Evolutionary conservation across 2,797 vertebrate species (phyloP).

Genomic region (Phrynocephalus guinanensis): DNA sequence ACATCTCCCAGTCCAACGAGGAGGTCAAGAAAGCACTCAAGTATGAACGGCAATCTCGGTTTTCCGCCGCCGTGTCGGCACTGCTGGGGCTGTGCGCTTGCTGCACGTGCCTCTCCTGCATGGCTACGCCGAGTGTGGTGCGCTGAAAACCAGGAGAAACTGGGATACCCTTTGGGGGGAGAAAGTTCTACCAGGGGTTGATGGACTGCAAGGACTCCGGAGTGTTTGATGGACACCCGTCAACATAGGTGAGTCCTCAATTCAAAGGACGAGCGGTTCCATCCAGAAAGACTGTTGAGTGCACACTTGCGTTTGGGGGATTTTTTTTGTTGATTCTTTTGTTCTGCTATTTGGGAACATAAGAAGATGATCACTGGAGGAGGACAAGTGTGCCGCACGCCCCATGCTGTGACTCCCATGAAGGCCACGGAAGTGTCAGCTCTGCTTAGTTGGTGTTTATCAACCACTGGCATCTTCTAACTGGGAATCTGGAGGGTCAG

Average conservation of each 20-base stretch:
- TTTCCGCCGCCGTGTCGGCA: conserved; percentile 40
- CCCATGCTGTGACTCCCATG: neutral
- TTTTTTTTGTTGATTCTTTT: neutral
- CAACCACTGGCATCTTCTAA: neutral
- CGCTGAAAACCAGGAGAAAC: conserved; percentile 34
- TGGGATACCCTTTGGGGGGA: rapidly evolving
- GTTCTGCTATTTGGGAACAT: neutral
- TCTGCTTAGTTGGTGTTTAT: neutral
- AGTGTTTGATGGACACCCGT: neutral
- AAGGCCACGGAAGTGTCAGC: neutral
- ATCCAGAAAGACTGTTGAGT: neutral
- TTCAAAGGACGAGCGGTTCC: too few relatives aligned
- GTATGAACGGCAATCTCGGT: conserved; percentile 65
- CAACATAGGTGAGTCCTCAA: neutral
- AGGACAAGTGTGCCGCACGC: too few relatives aligned
- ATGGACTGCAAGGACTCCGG: neutral
- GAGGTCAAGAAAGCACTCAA: conserved; percentile 72
- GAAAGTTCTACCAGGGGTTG: neutral
- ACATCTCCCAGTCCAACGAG: conserved; percentile 53
- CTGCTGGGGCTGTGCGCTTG: conserved; percentile 70
- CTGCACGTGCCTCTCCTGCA: conserved; percentile 67
- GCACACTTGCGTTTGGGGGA: neutral
- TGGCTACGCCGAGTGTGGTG: neutral
- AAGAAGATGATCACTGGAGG: neutral
- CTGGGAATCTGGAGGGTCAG: neutral